These are phyloP conservation scores for Megalurothrips usitatus DNA, from an alignment of 2,888 invertebrate species.

Conservation along the genomic window DNA sequence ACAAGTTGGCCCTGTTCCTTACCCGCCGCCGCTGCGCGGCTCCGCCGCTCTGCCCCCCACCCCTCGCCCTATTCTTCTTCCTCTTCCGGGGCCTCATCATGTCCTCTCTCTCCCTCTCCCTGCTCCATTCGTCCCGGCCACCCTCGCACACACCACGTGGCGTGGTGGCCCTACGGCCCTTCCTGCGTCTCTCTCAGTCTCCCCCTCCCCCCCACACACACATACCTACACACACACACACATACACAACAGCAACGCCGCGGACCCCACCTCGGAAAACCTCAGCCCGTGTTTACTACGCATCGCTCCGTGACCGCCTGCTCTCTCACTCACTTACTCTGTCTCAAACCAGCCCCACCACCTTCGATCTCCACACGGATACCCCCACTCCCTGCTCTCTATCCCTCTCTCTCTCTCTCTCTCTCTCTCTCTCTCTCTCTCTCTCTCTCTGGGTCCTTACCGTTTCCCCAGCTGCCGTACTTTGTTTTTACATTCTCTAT, in stretches of 20 bases:
- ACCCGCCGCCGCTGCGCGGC: background rate
- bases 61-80: background rate
- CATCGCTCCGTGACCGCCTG: background rate
- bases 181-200: no score
- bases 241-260: no score
- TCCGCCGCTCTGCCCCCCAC: background rate
- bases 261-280: no score
- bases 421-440: no score
- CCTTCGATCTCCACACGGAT: no score
- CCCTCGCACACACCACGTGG: no score
- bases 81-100: background rate
- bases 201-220: no score
- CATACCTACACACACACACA: no score
- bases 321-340: background rate
- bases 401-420: no score
- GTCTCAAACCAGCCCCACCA: no score
- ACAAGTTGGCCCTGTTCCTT: constrained; percentile 20
- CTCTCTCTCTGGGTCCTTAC: background rate
- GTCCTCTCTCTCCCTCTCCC: background rate
- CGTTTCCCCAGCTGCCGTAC: background rate
- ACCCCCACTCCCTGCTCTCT: no score
- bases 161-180: no score
- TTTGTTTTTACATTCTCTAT: background rate
- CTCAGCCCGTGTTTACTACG: background rate
- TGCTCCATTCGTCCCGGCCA: background rate